These are phyloP conservation scores for Semaprochilodus insignis DNA, from an alignment of 2,797 vertebrate species.

Conservation along the genomic window DNA sequence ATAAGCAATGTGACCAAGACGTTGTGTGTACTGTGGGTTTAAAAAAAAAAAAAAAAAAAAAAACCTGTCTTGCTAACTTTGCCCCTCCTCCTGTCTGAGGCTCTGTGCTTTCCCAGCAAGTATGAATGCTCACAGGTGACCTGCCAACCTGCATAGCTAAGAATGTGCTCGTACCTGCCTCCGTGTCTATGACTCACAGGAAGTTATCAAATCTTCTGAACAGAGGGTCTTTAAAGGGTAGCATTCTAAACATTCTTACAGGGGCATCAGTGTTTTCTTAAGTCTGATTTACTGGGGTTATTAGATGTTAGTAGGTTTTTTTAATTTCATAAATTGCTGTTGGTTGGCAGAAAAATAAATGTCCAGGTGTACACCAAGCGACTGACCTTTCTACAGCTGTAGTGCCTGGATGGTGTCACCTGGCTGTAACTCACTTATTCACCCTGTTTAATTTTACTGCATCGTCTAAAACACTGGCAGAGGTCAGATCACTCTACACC, in stretches of 20 bases:
- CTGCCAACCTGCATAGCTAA: conserved; percentile 10
- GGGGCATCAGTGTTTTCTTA: neutral
- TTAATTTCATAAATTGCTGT: too few species aligned
- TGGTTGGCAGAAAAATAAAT: neutral
- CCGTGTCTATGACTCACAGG: neutral
- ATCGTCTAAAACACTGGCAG: neutral
- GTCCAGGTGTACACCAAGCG: neutral
- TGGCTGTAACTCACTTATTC: neutral
- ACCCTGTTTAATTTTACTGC: neutral
- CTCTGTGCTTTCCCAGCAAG: neutral
- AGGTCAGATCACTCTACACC: neutral
- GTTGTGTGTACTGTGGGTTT: too few species aligned
- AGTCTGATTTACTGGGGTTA: too few species aligned
- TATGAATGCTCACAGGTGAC: conserved; percentile 14
- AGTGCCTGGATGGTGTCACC: neutral
- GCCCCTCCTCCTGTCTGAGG: neutral
- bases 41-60: too few species aligned
- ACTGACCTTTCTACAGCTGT: neutral
- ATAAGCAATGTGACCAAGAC: too few species aligned
- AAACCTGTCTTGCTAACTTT: neutral
- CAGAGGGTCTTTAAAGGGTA: neutral
- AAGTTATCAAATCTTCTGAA: conserved; percentile 3
- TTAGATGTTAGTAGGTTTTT: too few species aligned
- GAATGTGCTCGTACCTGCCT: conserved; percentile 30
- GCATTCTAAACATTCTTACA: neutral